Evolutionary conservation across 2,113 vertebrate species (phyloP), one percentile per base, ranked within the genome.

Genomic region (Coregonus clupeaformis): DNA sequence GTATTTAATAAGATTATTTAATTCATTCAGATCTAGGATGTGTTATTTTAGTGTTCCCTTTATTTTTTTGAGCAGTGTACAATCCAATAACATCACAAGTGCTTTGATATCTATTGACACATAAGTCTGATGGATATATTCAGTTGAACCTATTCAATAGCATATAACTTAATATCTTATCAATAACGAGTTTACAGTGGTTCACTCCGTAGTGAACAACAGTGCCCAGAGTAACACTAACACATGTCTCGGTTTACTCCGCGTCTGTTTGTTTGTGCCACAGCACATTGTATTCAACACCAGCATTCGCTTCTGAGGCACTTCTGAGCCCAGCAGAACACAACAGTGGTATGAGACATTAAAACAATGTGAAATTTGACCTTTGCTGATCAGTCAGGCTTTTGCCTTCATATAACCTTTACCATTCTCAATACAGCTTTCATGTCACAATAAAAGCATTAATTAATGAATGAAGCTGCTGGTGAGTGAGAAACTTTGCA

Each of bases 391-490:
- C n/a, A n/a, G n/a, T n/a, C 45, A n/a, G 12, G 22, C 42, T 18
- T 69, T 27, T 6, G 11, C 4, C 6, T 24, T 13, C n/a, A 27
- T 49, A 55, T 36, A 52, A 65, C 24, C 25, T 29, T 65, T 29
- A 47, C 20, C 16, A 69, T 49, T 45, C 42, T 25, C 27, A 27
- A 65, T 65, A 69, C 30, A 69, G 22, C 36, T 70, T 29, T 69
- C 32, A 47, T 11, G n/a, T 69, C 30, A n/a, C 11, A 22, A 70
- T 70, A 69, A 70, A 70, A 70, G 11, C 24, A 59, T 59, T 25
- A 20, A 12, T 59, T 36, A 22, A 59, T 71, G 5, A 59, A 12
- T n/a, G 2, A 59, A 57, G 49, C 27, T 59, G 18, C 25, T 55
- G n/a, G 25, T 59, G 52, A 57, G 69, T 57, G n/a, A n/a, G 24